These are phyloP conservation scores for Lingula anatina DNA, from an alignment of 2,888 invertebrate species.

Conservation along the genomic window DNA sequence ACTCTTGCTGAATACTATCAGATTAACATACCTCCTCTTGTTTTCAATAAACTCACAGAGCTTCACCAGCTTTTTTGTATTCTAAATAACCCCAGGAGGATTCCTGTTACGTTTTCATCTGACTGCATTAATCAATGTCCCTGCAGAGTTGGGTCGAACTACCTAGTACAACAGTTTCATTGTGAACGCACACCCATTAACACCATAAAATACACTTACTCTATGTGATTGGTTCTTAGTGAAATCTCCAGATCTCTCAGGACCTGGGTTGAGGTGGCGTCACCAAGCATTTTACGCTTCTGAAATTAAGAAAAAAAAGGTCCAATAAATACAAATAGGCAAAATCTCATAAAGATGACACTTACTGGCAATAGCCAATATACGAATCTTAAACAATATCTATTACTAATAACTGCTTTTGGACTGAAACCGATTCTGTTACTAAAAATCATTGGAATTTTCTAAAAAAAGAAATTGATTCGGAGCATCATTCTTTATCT, in stretches of 20 bases:
- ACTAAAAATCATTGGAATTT: too few relatives aligned
- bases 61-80: too few relatives aligned
- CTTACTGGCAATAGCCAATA: background rate
- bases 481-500: too few relatives aligned
- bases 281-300: conserved; percentile 96
- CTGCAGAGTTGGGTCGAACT: too few relatives aligned
- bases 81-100: too few relatives aligned
- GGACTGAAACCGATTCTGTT: too few relatives aligned
- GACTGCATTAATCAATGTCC: too few relatives aligned
- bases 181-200: background rate
- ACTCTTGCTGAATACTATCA: too few relatives aligned
- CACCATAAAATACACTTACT: conserved; percentile 63
- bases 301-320: conserved; percentile 54
- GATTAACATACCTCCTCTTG: too few relatives aligned
- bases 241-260: conserved; percentile 97
- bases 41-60: too few relatives aligned
- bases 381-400: background rate
- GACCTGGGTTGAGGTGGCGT: conserved; percentile 94
- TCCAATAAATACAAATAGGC: background rate
- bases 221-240: conserved; percentile 96
- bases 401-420: conserved; percentile 9
- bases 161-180: background rate
- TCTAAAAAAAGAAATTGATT: too few relatives aligned
- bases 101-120: too few relatives aligned
- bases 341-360: background rate